Evolutionary conservation across 2,113 vertebrate genomes (phyloP).

Genomic region (Malaclemys terrapin): DNA sequence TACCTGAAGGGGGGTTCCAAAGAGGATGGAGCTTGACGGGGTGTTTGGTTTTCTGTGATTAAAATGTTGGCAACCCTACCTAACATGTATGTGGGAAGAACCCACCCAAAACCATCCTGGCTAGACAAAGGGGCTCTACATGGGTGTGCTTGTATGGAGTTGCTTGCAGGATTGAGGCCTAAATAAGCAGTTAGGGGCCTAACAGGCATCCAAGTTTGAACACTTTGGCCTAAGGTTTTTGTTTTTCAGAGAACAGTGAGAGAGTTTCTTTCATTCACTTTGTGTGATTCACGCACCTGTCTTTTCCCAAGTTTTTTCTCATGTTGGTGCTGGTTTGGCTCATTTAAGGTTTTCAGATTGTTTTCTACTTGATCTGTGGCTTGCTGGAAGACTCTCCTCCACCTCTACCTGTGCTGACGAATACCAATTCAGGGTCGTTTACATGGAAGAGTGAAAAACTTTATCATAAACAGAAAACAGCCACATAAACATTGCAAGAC

Average conservation of each 20-base stretch:
- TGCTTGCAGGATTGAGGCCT: fast-evolving
- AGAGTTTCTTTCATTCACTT: background rate
- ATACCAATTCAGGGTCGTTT: background rate
- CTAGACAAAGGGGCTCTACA: background rate
- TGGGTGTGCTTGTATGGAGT: background rate
- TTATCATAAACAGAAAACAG: background rate
- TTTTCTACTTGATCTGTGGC: background rate
- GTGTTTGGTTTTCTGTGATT: too few species aligned
- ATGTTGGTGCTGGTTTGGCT: background rate
- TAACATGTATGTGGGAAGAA: background rate
- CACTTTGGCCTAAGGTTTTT: background rate
- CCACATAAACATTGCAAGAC: background rate
- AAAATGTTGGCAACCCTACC: too few species aligned
- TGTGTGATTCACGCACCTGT: background rate
- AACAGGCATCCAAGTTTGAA: fast-evolving
- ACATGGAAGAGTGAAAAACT: background rate
- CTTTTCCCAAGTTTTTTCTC: background rate
- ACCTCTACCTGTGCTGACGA: background rate
- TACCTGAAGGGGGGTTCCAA: too few species aligned
- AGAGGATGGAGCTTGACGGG: too few species aligned
- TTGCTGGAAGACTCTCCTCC: background rate
- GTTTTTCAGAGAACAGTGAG: background rate
- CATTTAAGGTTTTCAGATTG: background rate
- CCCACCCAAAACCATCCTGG: background rate
- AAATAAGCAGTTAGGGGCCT: fast-evolving